phyloP scores from a whole-genome alignment of 2,888 invertebrate species.

The Busseola fusca region DNA sequence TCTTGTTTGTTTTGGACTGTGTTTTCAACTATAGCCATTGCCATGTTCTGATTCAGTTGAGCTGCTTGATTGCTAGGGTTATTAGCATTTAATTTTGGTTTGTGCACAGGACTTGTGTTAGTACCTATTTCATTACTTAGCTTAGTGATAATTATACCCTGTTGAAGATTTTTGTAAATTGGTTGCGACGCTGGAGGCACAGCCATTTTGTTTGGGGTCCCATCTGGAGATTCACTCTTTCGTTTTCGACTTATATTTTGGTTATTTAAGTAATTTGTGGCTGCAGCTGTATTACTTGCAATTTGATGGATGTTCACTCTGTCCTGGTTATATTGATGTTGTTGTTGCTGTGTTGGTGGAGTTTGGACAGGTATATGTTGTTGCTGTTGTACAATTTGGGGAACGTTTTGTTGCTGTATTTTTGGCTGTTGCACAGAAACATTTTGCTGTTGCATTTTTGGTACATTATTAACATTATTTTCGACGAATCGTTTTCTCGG shows the following conservation, averaged over 20 bases:
- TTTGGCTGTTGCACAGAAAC: slow-evolving; percentile 28
- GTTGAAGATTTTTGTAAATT: slow-evolving; percentile 57
- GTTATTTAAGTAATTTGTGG: slow-evolving; percentile 48
- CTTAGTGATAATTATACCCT: slow-evolving; percentile 63
- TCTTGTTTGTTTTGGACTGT: slow-evolving; percentile 35
- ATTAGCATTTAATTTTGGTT: slow-evolving; percentile 54
- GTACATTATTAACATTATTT: slow-evolving; percentile 31
- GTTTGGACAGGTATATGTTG: slow-evolving; percentile 53
- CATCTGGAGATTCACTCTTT: slow-evolving; percentile 83
- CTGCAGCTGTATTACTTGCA: slow-evolving; percentile 36
- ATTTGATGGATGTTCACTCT: slow-evolving; percentile 45
- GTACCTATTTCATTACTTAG: slow-evolving; percentile 65
- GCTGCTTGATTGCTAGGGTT: slow-evolving; percentile 44
- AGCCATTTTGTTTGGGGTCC: slow-evolving; percentile 70
- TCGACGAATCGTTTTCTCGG: slow-evolving; percentile 69
- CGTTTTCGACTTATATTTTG: slow-evolving; percentile 72
- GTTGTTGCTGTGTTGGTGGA: slow-evolving; percentile 38
- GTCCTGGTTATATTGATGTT: slow-evolving; percentile 40
- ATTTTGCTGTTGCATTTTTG: slow-evolving; percentile 41
- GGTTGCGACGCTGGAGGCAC: slow-evolving; percentile 44
- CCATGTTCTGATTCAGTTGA: slow-evolving; percentile 47
- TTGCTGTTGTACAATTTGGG: slow-evolving; percentile 13
- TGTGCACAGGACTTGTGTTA: slow-evolving; percentile 69
- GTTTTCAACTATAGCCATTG: slow-evolving; percentile 39
- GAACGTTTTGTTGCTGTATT: slow-evolving; percentile 15